Evolutionary conservation across 2,888 invertebrate genomes (phyloP), one percentile per base, ranked within the genome.

Genomic region (Drosophila lacicola): DNA sequence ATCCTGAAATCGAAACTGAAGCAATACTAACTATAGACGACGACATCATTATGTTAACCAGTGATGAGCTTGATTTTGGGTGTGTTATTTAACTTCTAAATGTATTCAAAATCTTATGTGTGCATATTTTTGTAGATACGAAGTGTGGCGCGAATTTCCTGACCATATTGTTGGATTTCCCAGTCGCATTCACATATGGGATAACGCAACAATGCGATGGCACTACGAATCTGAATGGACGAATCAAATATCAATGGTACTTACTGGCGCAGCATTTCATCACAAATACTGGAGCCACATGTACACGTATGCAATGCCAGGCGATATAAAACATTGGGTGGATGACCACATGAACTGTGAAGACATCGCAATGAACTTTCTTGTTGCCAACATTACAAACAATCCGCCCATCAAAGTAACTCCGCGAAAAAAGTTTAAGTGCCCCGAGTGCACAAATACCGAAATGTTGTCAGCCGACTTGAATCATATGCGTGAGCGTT

Each of bases 141-240:
- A 98, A 95, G 98, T 98, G 44, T 99, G 98, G 99, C 94, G 98
- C 65, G 98, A 99, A 93, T 98, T 98, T 93, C 97, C 98, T 1
- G 98, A 98, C 92, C 94, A 98, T 62, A 97, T 99, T 81, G 98
- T 99, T 68, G 98, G 99, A 6, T 99, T 98, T 93, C 98, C 98
- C 21, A 98, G 98, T 42, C 95, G 99, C 34, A 96, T 98, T 58
- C 98, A 99, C 92, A 95, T 97, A 33, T 98, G 97, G 97, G 97
- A 98, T 91, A 98, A 98, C 92, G 93, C 93, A 5, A 97, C 97
- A 0, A 93, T 93, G 81, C 95, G 95, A 67, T 99, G 98, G 98
- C 96, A 95, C 80, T 99, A 99, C 91, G 98, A 98, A 93, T 98
- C 98, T 29, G 98, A 99, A 93, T 99, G 98, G 98, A 98, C 97